phyloP scores from a whole-genome alignment of 2,113 vertebrate species.

The Pollimyrus isidori region DNA sequence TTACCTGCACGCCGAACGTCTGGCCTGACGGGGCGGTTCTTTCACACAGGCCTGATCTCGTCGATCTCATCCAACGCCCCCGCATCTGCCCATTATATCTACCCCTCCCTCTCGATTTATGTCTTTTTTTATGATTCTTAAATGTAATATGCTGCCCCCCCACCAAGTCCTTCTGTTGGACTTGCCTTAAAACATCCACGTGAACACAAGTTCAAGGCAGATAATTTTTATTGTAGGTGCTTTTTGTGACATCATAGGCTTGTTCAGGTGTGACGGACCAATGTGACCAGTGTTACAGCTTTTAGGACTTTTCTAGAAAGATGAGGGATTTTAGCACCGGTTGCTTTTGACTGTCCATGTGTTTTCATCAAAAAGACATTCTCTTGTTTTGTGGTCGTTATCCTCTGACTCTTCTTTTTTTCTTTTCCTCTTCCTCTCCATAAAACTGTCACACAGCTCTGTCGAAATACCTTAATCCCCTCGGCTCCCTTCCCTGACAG shows the following conservation, averaged over 20 bases:
- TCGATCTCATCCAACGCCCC: neutral
- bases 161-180: neutral
- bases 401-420: constrained; percentile 11
- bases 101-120: neutral
- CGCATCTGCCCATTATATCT: neutral
- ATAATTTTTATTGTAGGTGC: neutral
- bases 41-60: neutral
- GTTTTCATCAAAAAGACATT: neutral
- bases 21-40: neutral
- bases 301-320: neutral
- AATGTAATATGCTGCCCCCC: neutral
- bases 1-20: constrained; percentile 7
- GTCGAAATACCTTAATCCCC: neutral
- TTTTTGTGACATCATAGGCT: neutral
- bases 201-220: neutral
- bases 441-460: neutral
- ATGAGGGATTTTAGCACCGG: neutral
- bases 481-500: neutral
- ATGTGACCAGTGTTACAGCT: neutral
- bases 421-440: neutral
- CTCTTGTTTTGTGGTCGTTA: neutral
- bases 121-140: neutral
- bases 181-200: neutral
- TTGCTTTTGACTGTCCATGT: neutral
- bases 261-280: neutral